Base-by-base conservation (phyloP, 1,140 invertebrate genomes). In the Ceratosolen solmsi region DNA sequence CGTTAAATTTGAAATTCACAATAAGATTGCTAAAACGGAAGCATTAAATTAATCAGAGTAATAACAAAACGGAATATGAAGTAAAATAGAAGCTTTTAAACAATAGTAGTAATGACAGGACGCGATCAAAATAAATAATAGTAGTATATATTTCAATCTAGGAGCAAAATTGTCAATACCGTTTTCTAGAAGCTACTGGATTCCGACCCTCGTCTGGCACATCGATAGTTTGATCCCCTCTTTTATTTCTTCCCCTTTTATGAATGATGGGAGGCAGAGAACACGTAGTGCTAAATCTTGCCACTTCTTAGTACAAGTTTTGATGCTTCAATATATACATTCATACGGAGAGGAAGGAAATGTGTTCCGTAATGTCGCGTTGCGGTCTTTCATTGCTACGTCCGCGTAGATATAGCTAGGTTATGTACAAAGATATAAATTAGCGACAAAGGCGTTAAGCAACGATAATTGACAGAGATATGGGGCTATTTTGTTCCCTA, bases 281-380 rank as follows among this genome's bases (percentile, higher is more conserved):
- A n/a, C 9, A 22, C 15, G 41, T n/a, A 33, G 22, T 75, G 46
- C 72, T 70, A 60, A 76, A 65, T 76, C 46, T 75, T 56, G n/a
- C 41, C 5, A 30, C 51, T 75, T 76, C 20, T 27, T 15, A n/a
- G 11, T 20, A n/a, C 36, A 41, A 58, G 7, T 80, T 22, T 63
- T 60, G 4, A 79, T 79, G 22, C 22, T 9, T n/a, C 13, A 38
- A 9, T 33, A 58, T 11, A 46, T 17, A 58, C 0, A 65, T 15
- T 41, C 22, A 22, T 36, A 25, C 1, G 27, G 46, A 46, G 25
- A 46, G 25, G 27, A 68, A 51, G 70, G 41, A 75, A 54, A 70
- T 56, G 73, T 82, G 58, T 33, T 81, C 22, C 56, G 58, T 82
- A 49, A 56, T 38, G n/a, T 30, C 78, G 36, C 54, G 13, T 1